Evolutionary conservation across 2,888 invertebrate genomes (phyloP).

Genomic region (Myathropa florea): DNA sequence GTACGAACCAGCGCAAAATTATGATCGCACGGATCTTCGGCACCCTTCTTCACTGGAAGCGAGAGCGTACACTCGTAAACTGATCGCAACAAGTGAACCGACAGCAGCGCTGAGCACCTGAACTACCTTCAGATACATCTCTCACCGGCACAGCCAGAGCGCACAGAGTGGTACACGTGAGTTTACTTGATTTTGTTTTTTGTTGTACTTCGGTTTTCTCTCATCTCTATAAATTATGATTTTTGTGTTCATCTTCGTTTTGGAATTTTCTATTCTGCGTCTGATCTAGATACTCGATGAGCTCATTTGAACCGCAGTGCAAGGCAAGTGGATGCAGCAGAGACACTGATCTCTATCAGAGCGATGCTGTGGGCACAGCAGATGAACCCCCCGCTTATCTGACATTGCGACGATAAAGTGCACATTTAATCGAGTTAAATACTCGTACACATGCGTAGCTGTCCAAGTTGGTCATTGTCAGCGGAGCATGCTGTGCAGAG

Average conservation of each 20-base stretch:
- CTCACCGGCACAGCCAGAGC: not conserved
- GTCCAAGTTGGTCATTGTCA: constrained; percentile 59
- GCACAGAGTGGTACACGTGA: constrained; percentile 40
- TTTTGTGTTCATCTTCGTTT: not conserved
- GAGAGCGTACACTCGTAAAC: constrained; percentile 42
- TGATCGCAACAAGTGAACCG: constrained; percentile 25
- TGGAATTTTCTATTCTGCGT: constrained; percentile 12
- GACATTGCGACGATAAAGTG: constrained; percentile 11
- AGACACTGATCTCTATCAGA: not conserved
- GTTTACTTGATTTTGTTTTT: not conserved
- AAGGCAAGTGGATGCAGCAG: not conserved
- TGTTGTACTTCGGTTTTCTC: not conserved
- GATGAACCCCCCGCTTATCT: constrained; percentile 4
- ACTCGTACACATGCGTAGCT: not conserved
- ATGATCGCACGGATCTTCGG: not conserved
- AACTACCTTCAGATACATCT: constrained; percentile 7
- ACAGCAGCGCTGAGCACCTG: constrained; percentile 41
- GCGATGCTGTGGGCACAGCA: not conserved
- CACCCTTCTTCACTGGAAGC: constrained; percentile 15
- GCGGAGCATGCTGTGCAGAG: not conserved
- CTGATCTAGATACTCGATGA: constrained; percentile 38
- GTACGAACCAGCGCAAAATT: not conserved
- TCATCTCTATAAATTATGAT: constrained; percentile 25
- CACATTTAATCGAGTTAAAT: not conserved
- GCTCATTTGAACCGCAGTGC: constrained; percentile 1